Evolutionary conservation across 1,140 invertebrate species (phyloP).

Genomic region (Drosophila serrata): DNA sequence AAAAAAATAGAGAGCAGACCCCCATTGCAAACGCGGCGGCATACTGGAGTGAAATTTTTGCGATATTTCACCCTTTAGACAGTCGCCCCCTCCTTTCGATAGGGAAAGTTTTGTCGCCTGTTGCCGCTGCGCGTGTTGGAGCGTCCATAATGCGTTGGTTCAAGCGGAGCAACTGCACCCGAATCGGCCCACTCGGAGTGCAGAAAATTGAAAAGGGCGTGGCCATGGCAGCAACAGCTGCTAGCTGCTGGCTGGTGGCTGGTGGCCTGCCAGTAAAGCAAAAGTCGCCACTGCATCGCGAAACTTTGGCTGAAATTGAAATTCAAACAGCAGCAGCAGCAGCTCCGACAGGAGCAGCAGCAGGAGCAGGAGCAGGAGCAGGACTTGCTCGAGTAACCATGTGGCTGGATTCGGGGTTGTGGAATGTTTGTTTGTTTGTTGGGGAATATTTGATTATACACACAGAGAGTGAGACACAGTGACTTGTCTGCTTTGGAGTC

Average conservation of each 20-base stretch:
- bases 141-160: conserved; percentile 6
- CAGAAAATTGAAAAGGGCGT: conserved; percentile 61
- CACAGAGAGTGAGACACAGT: conserved; percentile 2
- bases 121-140: conserved; percentile 26
- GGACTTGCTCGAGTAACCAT: background rate
- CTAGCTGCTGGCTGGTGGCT: conserved; percentile 16
- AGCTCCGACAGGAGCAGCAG: background rate
- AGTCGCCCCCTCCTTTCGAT: conserved; percentile 8
- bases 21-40: background rate
- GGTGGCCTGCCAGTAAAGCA: conserved; percentile 15
- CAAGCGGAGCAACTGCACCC: conserved; percentile 10
- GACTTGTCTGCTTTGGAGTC: background rate
- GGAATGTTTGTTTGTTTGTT: conserved; percentile 8
- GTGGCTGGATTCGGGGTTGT: background rate
- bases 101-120: conserved; percentile 64
- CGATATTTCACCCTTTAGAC: conserved; percentile 3
- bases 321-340: conserved; percentile 32
- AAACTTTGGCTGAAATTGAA: conserved; percentile 43
- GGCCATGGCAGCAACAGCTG: conserved; percentile 15
- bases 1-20: background rate
- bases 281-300: conserved; percentile 32
- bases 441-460: conserved; percentile 34
- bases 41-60: conserved; percentile 10
- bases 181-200: conserved; percentile 9
- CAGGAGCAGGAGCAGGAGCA: background rate